These are phyloP conservation scores for Apis dorsata DNA, from an alignment of 1,140 invertebrate species.

Conservation along the genomic window DNA sequence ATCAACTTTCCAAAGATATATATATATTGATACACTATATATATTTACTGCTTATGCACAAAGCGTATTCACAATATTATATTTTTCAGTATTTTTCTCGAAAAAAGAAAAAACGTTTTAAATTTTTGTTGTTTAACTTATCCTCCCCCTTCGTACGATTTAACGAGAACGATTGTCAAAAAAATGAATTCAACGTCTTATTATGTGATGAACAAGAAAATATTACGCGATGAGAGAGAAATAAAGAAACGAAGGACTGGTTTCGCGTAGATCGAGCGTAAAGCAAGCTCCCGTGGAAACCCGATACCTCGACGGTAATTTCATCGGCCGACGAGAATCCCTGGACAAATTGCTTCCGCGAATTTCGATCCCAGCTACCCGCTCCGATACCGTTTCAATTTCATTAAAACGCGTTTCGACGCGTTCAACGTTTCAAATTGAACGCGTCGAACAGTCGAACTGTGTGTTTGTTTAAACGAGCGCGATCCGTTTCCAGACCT, in stretches of 20 bases:
- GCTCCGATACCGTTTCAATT: conserved; percentile 14
- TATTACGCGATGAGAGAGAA: background rate
- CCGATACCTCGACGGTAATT: background rate
- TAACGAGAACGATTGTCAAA: too few relatives aligned
- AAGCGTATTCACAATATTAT: too few relatives aligned
- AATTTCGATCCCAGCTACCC: conserved; percentile 1
- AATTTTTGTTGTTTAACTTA: too few relatives aligned
- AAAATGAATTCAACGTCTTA: too few relatives aligned
- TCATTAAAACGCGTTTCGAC: background rate
- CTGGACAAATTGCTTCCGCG: conserved; percentile 2
- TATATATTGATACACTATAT: too few relatives aligned
- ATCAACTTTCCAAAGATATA: too few relatives aligned
- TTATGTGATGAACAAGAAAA: background rate
- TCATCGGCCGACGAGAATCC: background rate
- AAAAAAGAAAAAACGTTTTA: too few relatives aligned
- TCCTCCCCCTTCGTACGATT: too few relatives aligned
- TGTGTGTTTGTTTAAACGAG: background rate
- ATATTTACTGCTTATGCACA: too few relatives aligned
- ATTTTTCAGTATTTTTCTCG: too few relatives aligned
- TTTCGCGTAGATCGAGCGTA: background rate
- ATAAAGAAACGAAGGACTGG: background rate
- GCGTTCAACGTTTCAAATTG: background rate
- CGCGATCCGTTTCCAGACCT: background rate
- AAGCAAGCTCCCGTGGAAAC: background rate
- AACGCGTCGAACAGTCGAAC: background rate